phyloP scores from a whole-genome alignment of 2,888 invertebrate species.

The Lepidocyrtinus sp. region DNA sequence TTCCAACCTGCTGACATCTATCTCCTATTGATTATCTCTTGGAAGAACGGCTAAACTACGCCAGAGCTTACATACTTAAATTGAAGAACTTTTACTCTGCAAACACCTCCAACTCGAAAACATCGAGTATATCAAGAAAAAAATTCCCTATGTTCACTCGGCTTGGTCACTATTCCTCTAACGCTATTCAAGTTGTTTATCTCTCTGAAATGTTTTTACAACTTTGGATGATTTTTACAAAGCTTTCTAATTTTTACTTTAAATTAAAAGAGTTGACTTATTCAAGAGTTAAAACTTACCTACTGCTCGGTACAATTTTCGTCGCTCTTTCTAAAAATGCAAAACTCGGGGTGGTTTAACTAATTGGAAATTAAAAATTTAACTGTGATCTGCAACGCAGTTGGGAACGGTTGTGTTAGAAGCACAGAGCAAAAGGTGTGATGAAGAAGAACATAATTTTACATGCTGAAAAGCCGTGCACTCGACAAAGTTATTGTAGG shows the following conservation, averaged over 20 bases:
- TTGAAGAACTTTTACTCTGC: conserved; percentile 24
- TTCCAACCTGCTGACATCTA: conserved; percentile 10
- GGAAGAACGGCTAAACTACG: background rate
- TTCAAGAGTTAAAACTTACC: conserved; percentile 34
- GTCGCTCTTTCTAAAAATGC: conserved; percentile 44
- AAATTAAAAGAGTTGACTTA: background rate
- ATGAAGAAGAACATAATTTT: conserved; percentile 26
- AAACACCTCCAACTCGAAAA: background rate
- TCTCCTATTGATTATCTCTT: conserved; percentile 5
- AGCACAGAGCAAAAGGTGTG: conserved; percentile 54
- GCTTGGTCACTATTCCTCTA: conserved; percentile 30
- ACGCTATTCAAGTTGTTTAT: conserved; percentile 24
- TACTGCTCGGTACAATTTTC: conserved; percentile 12
- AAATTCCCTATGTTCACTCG: conserved; percentile 49
- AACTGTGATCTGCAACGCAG: conserved; percentile 51
- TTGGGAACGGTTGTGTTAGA: conserved; percentile 56
- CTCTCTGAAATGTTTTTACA: conserved; percentile 6
- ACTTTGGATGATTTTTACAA: conserved; percentile 31
- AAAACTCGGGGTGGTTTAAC: conserved; percentile 19
- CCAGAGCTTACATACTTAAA: background rate
- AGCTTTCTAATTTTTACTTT: conserved; percentile 36
- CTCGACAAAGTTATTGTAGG: conserved; percentile 24
- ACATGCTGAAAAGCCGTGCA: conserved; percentile 24
- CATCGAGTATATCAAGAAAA: background rate
- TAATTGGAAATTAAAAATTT: conserved; percentile 40